phyloP scores from a whole-genome alignment of 1,140 invertebrate genomes.

The Laupala kohalensis region DNA sequence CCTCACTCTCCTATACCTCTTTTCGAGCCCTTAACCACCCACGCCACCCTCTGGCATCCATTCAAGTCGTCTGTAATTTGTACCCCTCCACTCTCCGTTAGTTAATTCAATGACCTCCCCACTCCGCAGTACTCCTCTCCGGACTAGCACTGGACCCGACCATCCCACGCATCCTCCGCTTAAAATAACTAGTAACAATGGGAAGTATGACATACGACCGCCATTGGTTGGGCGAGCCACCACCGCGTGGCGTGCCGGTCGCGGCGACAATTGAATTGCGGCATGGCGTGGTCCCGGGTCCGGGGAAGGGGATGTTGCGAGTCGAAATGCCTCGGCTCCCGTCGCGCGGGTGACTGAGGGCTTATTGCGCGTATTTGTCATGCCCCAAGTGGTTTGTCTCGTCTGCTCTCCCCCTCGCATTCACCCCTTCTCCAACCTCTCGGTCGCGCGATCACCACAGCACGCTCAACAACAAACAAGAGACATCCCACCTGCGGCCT shows the following conservation, averaged over 20 bases:
- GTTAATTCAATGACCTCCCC: no score
- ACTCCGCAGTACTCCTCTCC: not conserved
- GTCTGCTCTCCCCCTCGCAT: no score
- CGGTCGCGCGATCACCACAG: no score
- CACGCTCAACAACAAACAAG: no score
- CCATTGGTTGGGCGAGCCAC: not conserved
- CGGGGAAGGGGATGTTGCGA: not conserved
- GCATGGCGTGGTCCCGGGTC: not conserved
- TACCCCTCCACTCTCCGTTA: no score
- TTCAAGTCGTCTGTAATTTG: no score
- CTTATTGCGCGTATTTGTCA: not conserved
- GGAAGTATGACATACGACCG: not conserved
- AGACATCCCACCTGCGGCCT: not conserved
- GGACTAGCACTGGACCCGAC: not conserved
- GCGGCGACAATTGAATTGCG: not conserved
- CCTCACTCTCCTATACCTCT: no score
- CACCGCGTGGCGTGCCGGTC: not conserved
- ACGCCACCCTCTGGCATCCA: no score
- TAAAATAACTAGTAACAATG: not conserved
- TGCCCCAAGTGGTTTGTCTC: not conserved
- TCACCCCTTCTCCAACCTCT: not conserved
- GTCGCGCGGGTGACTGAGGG: not conserved
- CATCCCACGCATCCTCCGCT: not conserved
- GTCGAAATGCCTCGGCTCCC: not conserved
- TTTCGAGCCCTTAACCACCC: no score